Conservation (phyloP, 2,797 vertebrate species). For the Microchirus variegatus region DNA sequence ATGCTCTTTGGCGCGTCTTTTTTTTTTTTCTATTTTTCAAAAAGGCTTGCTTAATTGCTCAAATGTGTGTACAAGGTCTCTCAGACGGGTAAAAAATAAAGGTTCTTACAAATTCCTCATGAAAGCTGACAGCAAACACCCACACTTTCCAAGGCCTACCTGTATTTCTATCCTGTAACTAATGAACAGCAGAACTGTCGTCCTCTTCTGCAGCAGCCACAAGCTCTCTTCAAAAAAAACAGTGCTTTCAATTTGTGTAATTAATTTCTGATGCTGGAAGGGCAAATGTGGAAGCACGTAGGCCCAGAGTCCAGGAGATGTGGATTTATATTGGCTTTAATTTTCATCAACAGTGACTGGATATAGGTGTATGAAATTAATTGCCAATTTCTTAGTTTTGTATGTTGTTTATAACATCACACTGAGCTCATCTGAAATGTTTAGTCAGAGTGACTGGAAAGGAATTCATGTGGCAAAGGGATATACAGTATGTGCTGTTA, state of each 20-base stretch:
- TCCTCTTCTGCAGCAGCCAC: slow-evolving; percentile 31
- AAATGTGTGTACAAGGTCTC: slow-evolving; percentile 52
- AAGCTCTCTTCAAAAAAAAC: slow-evolving; percentile 54
- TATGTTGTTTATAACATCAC: slow-evolving; percentile 27
- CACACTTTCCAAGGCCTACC: slow-evolving; percentile 55
- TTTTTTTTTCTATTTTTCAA: too few relatives aligned
- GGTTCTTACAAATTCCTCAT: too few relatives aligned
- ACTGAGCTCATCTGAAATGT: slow-evolving; percentile 35
- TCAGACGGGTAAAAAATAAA: neutral
- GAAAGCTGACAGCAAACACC: slow-evolving; percentile 26
- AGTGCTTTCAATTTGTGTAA: slow-evolving; percentile 60
- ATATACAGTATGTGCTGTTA: neutral
- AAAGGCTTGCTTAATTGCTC: neutral
- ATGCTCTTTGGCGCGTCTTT: too few relatives aligned
- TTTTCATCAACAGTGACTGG: slow-evolving; percentile 56
- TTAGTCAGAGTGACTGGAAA: slow-evolving; percentile 20
- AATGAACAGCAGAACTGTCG: slow-evolving; percentile 33
- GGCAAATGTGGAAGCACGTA: slow-evolving; percentile 31
- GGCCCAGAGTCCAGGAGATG: slow-evolving; percentile 30
- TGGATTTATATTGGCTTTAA: slow-evolving; percentile 60
- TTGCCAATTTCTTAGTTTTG: slow-evolving; percentile 43
- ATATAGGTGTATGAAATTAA: slow-evolving; percentile 57
- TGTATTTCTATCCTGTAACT: slow-evolving; percentile 49
- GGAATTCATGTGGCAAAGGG: slow-evolving; percentile 12
- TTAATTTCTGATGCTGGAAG: slow-evolving; percentile 59